Conservation (phyloP, 2,797 vertebrate species). For the Antrozous pallidus region DNA sequence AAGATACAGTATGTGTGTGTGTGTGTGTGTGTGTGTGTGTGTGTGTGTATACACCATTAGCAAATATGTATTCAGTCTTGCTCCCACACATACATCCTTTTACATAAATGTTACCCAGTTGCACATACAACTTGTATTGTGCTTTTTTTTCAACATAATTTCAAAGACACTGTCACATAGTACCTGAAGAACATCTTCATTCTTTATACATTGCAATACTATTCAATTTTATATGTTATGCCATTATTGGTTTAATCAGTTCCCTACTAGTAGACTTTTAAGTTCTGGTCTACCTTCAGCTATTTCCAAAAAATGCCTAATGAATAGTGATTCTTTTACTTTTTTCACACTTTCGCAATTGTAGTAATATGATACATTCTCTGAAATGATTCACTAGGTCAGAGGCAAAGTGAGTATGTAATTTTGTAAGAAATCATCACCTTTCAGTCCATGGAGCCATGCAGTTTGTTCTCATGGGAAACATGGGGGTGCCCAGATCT, state of each 20-base stretch:
- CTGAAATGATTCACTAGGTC: background rate
- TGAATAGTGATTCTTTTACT: background rate
- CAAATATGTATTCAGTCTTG: background rate
- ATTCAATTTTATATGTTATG: background rate
- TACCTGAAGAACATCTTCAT: background rate
- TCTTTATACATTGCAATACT: background rate
- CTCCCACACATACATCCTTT: background rate
- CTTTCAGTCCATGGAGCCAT: background rate
- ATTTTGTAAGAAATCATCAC: background rate
- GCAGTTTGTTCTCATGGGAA: background rate
- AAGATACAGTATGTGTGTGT: too few species aligned
- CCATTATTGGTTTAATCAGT: background rate
- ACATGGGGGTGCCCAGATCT: accelerated
- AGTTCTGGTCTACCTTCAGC: background rate
- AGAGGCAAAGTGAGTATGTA: background rate
- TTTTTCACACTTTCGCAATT: background rate
- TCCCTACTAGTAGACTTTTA: background rate
- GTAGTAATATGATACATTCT: background rate
- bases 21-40: too few species aligned
- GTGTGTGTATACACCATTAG: too few species aligned
- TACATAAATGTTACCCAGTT: background rate
- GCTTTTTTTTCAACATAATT: background rate
- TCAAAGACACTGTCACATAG: background rate
- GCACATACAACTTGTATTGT: background rate
- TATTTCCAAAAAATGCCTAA: background rate